phyloP scores from a whole-genome alignment of 2,113 vertebrate species.

The Gnathonemus echidnorhynchus region DNA sequence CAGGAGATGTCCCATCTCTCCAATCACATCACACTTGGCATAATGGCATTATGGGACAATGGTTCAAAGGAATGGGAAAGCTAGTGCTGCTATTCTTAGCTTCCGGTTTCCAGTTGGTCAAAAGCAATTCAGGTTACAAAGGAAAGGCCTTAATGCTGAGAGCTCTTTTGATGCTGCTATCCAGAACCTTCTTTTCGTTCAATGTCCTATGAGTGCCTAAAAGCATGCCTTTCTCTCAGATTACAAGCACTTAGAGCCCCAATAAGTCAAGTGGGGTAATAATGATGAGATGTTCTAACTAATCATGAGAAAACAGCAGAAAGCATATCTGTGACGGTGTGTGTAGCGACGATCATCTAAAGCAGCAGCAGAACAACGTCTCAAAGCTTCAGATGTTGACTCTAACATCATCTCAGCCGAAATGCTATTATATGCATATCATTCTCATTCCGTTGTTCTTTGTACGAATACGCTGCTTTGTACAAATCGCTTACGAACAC shows the following conservation, averaged over 20 bases:
- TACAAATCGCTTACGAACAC: not conserved
- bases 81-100: not conserved
- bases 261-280: not conserved
- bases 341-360: not conserved
- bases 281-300: not conserved
- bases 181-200: not conserved
- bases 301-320: not conserved
- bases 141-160: not conserved
- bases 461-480: not conserved
- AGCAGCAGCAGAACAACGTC: not conserved
- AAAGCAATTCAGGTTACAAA: constrained; percentile 5
- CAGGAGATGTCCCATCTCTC: not conserved
- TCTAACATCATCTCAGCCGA: not conserved
- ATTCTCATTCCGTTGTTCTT: not conserved
- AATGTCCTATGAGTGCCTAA: not conserved
- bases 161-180: not conserved
- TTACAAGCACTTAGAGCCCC: not conserved
- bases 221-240: not conserved
- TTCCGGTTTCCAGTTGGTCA: not conserved
- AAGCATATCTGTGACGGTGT: not conserved
- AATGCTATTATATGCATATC: not conserved
- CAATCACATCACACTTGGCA: not conserved
- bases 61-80: not conserved
- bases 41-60: not conserved
- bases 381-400: not conserved